Evolutionary conservation across 2,888 invertebrate genomes (phyloP).

Genomic region (Sphaerophoria taeniata): DNA sequence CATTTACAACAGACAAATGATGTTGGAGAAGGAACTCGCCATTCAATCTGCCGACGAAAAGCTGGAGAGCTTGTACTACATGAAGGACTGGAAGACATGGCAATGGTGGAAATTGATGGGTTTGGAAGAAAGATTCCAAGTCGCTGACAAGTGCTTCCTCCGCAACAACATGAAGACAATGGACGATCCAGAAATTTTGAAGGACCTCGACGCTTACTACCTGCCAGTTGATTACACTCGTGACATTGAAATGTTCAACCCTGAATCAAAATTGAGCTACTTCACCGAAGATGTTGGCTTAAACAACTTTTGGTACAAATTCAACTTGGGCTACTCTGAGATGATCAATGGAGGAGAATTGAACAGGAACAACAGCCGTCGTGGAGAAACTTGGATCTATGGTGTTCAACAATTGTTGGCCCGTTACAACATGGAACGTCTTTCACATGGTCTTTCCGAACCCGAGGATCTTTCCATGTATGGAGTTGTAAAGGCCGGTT

Average conservation of each 20-base stretch:
- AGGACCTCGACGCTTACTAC: conserved; percentile 78
- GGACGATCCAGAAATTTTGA: conserved; percentile 77
- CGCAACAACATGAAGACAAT: conserved; percentile 78
- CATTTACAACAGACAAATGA: conserved; percentile 82
- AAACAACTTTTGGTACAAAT: conserved; percentile 87
- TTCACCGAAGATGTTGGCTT: conserved; percentile 89
- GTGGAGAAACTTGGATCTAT: conserved; percentile 87
- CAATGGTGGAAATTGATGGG: conserved; percentile 81
- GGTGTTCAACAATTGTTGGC: conserved; percentile 87
- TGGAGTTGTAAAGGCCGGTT: conserved; percentile 85
- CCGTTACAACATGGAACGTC: conserved; percentile 90
- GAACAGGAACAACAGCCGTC: conserved; percentile 84
- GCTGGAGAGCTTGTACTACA: conserved; percentile 49
- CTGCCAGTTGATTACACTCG: conserved; percentile 86
- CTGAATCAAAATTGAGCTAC: conserved; percentile 86
- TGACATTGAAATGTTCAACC: conserved; percentile 82
- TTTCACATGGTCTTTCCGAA: conserved; percentile 88
- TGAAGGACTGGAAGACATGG: conserved; percentile 79
- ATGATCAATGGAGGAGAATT: conserved; percentile 86
- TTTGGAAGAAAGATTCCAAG: conserved; percentile 78
- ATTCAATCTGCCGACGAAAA: too few relatives aligned
- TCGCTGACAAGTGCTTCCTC: conserved; percentile 77
- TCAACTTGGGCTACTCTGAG: conserved; percentile 86
- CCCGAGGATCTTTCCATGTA: conserved; percentile 85
- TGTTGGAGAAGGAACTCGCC: conserved; percentile 78